Conservation (phyloP, 2,797 vertebrate genomes). For the Pangasius mekongensis region DNA sequence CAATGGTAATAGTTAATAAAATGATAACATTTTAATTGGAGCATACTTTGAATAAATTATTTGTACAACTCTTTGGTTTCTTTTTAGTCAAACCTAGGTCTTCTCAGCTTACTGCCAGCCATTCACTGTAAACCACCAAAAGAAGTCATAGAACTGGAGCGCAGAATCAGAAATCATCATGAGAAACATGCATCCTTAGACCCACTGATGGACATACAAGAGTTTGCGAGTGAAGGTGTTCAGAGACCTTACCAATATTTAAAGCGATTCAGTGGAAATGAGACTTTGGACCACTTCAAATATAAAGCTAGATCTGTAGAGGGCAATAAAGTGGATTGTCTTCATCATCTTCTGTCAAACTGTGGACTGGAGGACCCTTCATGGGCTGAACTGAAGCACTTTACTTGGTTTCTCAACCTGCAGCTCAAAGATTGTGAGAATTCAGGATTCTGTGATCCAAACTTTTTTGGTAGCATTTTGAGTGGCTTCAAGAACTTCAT, state of each 20-base stretch:
- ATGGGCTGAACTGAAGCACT: constrained; percentile 82
- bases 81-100: constrained; percentile 63
- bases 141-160: constrained; percentile 64
- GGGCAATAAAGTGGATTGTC: constrained; percentile 70
- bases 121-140: constrained; percentile 73
- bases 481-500: constrained; percentile 78
- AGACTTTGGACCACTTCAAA: constrained; percentile 71
- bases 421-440: constrained; percentile 79
- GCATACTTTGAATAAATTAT: not conserved
- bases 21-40: not conserved
- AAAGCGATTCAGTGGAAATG: constrained; percentile 55
- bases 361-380: constrained; percentile 77
- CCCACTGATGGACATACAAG: constrained; percentile 73
- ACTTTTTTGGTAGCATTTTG: constrained; percentile 68
- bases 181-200: constrained; percentile 54
- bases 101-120: constrained; percentile 76
- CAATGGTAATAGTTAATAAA: not conserved
- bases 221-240: constrained; percentile 73
- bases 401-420: constrained; percentile 79
- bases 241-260: constrained; percentile 82
- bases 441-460: constrained; percentile 77
- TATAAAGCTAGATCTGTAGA: constrained; percentile 58
- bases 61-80: constrained; percentile 45
- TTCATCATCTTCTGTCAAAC: constrained; percentile 69
- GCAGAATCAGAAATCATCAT: not conserved